phyloP scores from a whole-genome alignment of 2,888 invertebrate species.

The Epistrophella euchroma region DNA sequence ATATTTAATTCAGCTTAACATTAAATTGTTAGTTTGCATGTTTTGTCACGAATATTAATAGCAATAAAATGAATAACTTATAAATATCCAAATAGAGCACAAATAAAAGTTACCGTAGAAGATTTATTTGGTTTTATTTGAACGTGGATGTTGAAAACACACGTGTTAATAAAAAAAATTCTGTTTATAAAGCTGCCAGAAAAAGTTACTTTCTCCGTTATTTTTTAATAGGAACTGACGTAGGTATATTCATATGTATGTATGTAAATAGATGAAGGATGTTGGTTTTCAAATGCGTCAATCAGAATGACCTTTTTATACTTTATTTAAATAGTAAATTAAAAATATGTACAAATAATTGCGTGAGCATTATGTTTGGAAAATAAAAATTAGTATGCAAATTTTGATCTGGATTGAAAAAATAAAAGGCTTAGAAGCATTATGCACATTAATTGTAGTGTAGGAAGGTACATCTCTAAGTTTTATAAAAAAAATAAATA shows the following conservation, averaged over 20 bases:
- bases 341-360: too few species aligned
- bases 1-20: background rate
- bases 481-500: too few species aligned
- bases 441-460: too few species aligned
- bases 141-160: background rate
- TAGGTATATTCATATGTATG: too few species aligned
- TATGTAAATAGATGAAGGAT: background rate
- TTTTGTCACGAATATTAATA: background rate
- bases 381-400: too few species aligned
- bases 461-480: too few species aligned
- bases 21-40: background rate
- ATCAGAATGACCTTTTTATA: background rate
- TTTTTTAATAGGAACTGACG: background rate
- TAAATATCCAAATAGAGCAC: constrained; percentile 20
- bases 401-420: too few species aligned
- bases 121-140: background rate
- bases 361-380: too few species aligned
- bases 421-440: too few species aligned
- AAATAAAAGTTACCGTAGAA: background rate
- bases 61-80: constrained; percentile 22
- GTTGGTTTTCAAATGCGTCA: background rate
- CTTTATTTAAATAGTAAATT: background rate
- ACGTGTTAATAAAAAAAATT: background rate
- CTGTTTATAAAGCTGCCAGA: background rate
- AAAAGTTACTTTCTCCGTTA: background rate